Conservation (phyloP, 2,797 vertebrate genomes). For the Gorsachius magnificus region DNA sequence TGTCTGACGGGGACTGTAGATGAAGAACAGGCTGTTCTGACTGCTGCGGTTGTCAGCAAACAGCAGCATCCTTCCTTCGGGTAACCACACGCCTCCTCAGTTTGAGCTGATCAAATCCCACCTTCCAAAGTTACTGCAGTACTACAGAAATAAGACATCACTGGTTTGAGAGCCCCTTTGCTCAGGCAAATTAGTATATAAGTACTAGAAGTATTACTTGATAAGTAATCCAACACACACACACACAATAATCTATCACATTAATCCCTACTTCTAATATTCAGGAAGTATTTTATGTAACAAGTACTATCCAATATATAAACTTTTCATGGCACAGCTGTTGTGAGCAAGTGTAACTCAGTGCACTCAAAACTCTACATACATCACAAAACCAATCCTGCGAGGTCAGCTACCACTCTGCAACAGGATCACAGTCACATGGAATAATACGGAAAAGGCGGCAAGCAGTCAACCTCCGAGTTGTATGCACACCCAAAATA, state of each 20-base stretch:
- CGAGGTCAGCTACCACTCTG: neutral
- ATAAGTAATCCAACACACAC: neutral
- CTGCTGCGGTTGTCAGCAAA: neutral
- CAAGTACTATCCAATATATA: neutral
- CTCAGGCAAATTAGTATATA: neutral
- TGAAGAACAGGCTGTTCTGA: neutral
- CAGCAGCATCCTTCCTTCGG: neutral
- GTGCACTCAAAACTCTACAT: neutral
- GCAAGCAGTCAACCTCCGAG: neutral
- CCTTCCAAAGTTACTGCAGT: neutral
- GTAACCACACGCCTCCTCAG: neutral
- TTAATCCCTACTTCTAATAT: neutral
- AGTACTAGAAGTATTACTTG: neutral
- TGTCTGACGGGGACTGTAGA: neutral
- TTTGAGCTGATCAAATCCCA: neutral
- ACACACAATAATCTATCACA: neutral
- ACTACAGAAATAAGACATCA: neutral
- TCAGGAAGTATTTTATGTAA: neutral
- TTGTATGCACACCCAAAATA: neutral
- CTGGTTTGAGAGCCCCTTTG: neutral
- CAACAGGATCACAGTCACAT: neutral
- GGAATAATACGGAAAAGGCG: neutral
- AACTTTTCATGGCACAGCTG: neutral
- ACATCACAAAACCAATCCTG: neutral
- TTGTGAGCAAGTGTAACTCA: neutral